These are phyloP conservation scores for Drosophila greeni DNA, from an alignment of 2,888 invertebrate genomes.

Conservation along the genomic window DNA sequence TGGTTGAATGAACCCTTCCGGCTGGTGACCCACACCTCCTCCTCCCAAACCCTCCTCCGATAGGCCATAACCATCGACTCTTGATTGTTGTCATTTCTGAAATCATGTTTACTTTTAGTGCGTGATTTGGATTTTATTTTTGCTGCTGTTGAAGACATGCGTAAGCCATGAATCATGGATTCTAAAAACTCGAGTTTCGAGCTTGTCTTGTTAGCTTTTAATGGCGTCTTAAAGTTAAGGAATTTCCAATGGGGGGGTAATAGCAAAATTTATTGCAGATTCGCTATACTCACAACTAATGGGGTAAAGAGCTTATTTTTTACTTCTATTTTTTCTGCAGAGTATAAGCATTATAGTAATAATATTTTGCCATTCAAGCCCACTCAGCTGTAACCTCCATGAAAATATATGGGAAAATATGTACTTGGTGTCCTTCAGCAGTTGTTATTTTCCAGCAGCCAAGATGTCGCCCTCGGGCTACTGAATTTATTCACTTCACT, in stretches of 20 bases:
- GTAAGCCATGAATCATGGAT: slow-evolving; percentile 26
- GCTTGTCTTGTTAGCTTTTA: slow-evolving; percentile 5
- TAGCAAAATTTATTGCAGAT: slow-evolving; percentile 8
- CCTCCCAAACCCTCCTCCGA: slow-evolving; percentile 2
- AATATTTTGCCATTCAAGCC: slow-evolving; percentile 7
- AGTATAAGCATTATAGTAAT: not conserved
- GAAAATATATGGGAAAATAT: not conserved
- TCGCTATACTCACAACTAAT: not conserved
- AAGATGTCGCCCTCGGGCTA: slow-evolving; percentile 2
- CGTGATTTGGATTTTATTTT: slow-evolving; percentile 32
- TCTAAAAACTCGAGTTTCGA: not conserved
- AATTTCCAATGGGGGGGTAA: not conserved
- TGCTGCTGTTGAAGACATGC: not conserved
- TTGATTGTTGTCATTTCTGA: slow-evolving; percentile 56
- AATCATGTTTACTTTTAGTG: slow-evolving; percentile 48
- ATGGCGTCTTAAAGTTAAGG: slow-evolving; percentile 3
- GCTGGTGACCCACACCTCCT: slow-evolving; percentile 20
- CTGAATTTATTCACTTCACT: slow-evolving; percentile 1
- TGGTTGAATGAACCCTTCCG: slow-evolving; percentile 68
- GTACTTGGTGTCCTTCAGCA: not conserved
- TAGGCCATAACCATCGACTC: not conserved
- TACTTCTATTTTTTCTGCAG: not conserved
- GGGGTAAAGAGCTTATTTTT: not conserved
- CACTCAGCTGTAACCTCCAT: slow-evolving; percentile 1
- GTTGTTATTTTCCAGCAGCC: not conserved